Evolutionary conservation across 1,140 invertebrate genomes (phyloP).

Genomic region (Macrostomum lignano): DNA sequence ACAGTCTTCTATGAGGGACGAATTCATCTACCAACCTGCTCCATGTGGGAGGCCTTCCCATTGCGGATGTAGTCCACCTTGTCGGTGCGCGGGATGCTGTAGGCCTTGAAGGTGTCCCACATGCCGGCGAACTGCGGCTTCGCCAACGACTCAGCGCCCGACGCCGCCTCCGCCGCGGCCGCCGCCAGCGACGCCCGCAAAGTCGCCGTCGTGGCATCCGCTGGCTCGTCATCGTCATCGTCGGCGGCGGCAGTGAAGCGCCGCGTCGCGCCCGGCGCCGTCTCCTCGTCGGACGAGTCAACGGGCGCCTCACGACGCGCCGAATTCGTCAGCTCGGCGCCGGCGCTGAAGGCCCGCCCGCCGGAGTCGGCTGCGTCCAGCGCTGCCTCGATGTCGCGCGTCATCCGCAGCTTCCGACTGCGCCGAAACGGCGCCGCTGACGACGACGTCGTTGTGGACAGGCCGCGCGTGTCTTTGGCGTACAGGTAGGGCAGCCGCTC

Average conservation of each 20-base stretch:
- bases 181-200: no score
- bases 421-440: not conserved
- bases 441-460: not conserved
- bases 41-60: no score
- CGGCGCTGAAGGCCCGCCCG: slow-evolving; percentile 4
- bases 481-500: slow-evolving; percentile 17
- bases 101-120: slow-evolving; percentile 21
- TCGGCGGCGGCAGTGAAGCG: not conserved
- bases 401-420: no score
- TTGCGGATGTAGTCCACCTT: no score
- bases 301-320: not conserved
- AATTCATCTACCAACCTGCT: no score
- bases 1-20: no score
- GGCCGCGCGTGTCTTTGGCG: slow-evolving; percentile 9
- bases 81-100: slow-evolving; percentile 16
- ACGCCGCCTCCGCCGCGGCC: no score
- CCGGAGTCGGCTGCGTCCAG: slow-evolving; percentile 8
- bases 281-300: not conserved
- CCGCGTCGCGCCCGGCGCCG: not conserved
- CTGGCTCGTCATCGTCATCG: no score
- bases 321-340: not conserved
- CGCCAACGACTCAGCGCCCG: slow-evolving; percentile 13
- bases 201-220: no score
- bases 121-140: slow-evolving; percentile 25
- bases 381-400: no score